These are phyloP conservation scores for Poeciliopsis occidentalis DNA, from an alignment of 2,113 vertebrate genomes.

Conservation along the genomic window DNA sequence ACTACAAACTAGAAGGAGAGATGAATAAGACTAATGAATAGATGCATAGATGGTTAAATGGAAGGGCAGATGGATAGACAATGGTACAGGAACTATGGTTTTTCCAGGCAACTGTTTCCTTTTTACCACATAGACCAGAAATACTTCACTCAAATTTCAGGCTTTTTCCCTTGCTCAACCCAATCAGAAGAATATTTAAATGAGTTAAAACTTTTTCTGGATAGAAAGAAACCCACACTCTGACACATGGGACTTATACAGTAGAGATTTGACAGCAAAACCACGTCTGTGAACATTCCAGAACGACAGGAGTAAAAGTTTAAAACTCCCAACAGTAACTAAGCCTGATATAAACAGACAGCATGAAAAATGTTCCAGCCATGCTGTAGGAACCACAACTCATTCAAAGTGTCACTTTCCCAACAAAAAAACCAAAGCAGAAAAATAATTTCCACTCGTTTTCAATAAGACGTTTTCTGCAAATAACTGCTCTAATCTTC, in stretches of 20 bases:
- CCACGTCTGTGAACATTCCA: constrained; percentile 33
- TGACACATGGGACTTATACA: constrained; percentile 19
- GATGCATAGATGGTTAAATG: too few relatives aligned
- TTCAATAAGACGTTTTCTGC: background rate
- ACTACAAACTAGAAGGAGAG: too few relatives aligned
- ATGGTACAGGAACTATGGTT: too few relatives aligned
- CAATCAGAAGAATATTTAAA: background rate
- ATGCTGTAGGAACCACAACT: constrained; percentile 7
- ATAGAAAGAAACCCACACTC: constrained; percentile 12
- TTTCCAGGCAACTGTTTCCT: too few relatives aligned
- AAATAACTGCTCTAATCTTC: constrained; percentile 7
- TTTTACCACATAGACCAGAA: too few relatives aligned
- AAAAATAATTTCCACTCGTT: constrained; percentile 13
- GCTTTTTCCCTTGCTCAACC: background rate
- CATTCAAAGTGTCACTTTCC: constrained; percentile 28
- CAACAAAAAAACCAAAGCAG: constrained; percentile 21
- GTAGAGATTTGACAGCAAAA: constrained; percentile 1
- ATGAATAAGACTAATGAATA: too few relatives aligned
- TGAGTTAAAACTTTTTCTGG: background rate
- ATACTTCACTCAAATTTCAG: background rate
- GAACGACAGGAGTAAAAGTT: background rate
- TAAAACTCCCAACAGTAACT: constrained; percentile 17
- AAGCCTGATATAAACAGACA: constrained; percentile 34
- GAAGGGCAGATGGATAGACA: too few relatives aligned
- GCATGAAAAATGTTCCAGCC: constrained; percentile 39